Conservation (phyloP, 1,140 invertebrate species). For the Papilio machaon region DNA sequence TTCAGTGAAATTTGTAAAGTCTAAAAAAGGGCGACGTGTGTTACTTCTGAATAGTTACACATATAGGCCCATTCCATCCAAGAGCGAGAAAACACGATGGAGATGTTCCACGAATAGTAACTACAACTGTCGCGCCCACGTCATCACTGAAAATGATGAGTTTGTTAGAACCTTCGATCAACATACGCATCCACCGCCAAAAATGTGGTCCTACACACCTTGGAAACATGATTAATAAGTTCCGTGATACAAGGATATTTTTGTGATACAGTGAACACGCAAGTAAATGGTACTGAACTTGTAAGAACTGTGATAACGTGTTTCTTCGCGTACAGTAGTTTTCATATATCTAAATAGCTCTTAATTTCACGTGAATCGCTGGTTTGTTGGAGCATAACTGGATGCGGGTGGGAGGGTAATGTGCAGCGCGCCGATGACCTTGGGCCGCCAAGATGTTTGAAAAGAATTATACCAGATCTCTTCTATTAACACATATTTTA, state of each 20-base stretch:
- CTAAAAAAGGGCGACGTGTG: slow-evolving; percentile 42
- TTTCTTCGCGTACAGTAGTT: too few relatives aligned
- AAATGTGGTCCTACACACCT: background rate
- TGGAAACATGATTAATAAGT: background rate
- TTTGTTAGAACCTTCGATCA: background rate
- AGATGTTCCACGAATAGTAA: slow-evolving; percentile 42
- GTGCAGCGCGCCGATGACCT: too few relatives aligned
- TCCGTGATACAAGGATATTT: background rate
- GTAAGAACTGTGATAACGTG: too few relatives aligned
- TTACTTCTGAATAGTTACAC: slow-evolving; percentile 42
- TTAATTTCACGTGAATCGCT: too few relatives aligned
- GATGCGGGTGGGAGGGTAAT: too few relatives aligned
- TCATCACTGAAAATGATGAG: slow-evolving; percentile 38
- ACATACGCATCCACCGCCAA: slow-evolving; percentile 25
- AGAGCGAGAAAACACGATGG: slow-evolving; percentile 43
- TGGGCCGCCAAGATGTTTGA: too few relatives aligned
- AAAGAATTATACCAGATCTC: too few relatives aligned
- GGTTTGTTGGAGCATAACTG: too few relatives aligned
- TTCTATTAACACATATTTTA: too few relatives aligned
- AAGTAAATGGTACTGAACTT: background rate
- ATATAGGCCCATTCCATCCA: slow-evolving; percentile 39
- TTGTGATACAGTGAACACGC: background rate
- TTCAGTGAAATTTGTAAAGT: slow-evolving; percentile 42
- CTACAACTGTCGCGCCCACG: slow-evolving; percentile 41
- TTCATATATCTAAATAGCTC: too few relatives aligned